phyloP scores from a whole-genome alignment of 2,113 vertebrate genomes.

The Charadrius vociferus region DNA sequence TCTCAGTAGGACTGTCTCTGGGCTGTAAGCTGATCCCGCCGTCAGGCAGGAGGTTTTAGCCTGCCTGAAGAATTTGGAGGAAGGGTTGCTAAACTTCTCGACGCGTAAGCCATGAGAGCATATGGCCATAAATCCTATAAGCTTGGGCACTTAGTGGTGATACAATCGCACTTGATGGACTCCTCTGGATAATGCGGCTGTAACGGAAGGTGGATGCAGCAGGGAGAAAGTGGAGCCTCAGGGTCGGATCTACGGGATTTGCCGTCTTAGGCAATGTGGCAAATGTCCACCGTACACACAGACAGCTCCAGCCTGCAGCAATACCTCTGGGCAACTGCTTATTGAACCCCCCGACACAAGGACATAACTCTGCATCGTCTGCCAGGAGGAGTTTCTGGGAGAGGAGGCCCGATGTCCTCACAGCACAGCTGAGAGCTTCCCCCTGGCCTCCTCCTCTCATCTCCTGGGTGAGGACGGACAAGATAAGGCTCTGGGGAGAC shows the following conservation, averaged over 20 bases:
- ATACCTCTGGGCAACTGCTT: neutral
- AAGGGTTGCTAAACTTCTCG: neutral
- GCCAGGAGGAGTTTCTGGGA: neutral
- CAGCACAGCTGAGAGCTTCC: neutral
- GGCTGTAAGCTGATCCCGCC: neutral
- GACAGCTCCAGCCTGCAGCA: neutral
- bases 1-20: neutral
- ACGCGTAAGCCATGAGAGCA: neutral
- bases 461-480: neutral
- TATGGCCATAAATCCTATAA: constrained; percentile 25
- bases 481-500: neutral
- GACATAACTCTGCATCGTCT: accelerated
- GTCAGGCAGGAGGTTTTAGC: neutral
- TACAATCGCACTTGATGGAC: neutral
- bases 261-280: neutral
- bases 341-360: accelerated
- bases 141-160: neutral
- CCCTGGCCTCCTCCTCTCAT: neutral
- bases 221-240: neutral
- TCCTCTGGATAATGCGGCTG: neutral
- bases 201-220: neutral
- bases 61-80: neutral
- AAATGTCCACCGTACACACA: neutral
- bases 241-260: neutral
- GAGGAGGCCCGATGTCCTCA: accelerated